Base-by-base conservation (phyloP, 2,797 vertebrate genomes). In the Sciurus vulgaris region DNA sequence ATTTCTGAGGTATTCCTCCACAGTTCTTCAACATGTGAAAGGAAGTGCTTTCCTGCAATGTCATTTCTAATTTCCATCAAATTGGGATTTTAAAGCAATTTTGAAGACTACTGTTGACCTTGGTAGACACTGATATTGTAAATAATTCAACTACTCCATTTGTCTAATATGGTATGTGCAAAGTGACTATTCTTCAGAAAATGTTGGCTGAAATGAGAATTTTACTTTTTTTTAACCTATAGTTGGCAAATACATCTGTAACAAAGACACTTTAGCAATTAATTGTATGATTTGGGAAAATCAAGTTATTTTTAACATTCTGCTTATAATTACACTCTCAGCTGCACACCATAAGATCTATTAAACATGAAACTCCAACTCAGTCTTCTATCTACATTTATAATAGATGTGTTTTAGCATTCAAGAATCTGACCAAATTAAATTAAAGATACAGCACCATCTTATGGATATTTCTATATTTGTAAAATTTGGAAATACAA, bases 391-490 rank as follows among this genome's bases (percentile, higher is more conserved):
- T 88, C 67, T 51, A 91, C 65, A 96, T 93, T 85, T 95, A 54
- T 89, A 96, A 91, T 44, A 79, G 49, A 94, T 97, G 30, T 82
- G 93, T 89, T 98, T 97, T 94, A 97, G 74, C 93, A 61, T 72
- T 90, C 77, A 97, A 98, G 95, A 97, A 4, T 91, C 49, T 95
- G 74, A 94, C 30, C 44, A 70, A 90, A 95, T 97, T 97, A 98
- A 97, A 97, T 98, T 98, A 98, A 98, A 98, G 97, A 98, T 98
- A 98, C 90, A 98, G 98, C 98, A 98, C 98, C 98, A 98, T 98
- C 98, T 98, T 98, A 98, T 98, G 98, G 98, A 98, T 98, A 98
- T 93, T 98, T 98, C 87, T 98, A 92, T 97, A 97, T 83, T 89
- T 96, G 90, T 96, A 93, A 97, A 96, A 92, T 97, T 96, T 97